phyloP scores from a whole-genome alignment of 2,888 invertebrate species.

The Drosophila acutilabella region DNA sequence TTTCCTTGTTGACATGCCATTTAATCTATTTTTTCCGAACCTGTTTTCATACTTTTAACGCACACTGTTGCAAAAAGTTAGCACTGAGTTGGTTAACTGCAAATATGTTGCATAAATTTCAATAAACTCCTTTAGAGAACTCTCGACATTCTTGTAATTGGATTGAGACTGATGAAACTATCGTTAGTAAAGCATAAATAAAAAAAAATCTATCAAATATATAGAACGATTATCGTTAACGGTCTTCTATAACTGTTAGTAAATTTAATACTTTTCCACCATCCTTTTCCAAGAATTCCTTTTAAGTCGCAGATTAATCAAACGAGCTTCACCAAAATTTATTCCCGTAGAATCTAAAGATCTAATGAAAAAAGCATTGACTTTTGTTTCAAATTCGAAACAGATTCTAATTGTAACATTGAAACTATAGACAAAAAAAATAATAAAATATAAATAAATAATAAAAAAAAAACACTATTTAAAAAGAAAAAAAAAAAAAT shows the following conservation, averaged over 20 bases:
- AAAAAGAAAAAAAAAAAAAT: neutral
- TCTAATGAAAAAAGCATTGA: neutral
- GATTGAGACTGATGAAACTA: too few species aligned
- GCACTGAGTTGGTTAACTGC: slow-evolving; percentile 10
- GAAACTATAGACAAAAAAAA: neutral
- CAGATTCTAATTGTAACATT: neutral
- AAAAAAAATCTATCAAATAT: too few species aligned
- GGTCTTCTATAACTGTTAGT: too few species aligned
- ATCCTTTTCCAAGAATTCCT: too few species aligned
- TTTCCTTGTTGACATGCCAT: slow-evolving; percentile 45
- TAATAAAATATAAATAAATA: neutral
- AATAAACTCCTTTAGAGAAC: neutral
- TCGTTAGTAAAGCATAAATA: too few species aligned
- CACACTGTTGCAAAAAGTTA: slow-evolving; percentile 14
- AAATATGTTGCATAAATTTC: slow-evolving; percentile 30
- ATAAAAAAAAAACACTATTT: neutral
- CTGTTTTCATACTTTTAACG: slow-evolving; percentile 28
- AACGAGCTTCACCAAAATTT: neutral
- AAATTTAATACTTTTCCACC: too few species aligned
- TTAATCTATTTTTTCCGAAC: slow-evolving; percentile 53
- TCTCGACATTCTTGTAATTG: neutral
- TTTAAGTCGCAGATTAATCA: too few species aligned
- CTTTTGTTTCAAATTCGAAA: neutral
- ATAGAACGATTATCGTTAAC: too few species aligned
- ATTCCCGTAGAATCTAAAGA: too few species aligned